Evolutionary conservation across 1,140 invertebrate genomes (phyloP).

Genomic region (Orius laevigatus): DNA sequence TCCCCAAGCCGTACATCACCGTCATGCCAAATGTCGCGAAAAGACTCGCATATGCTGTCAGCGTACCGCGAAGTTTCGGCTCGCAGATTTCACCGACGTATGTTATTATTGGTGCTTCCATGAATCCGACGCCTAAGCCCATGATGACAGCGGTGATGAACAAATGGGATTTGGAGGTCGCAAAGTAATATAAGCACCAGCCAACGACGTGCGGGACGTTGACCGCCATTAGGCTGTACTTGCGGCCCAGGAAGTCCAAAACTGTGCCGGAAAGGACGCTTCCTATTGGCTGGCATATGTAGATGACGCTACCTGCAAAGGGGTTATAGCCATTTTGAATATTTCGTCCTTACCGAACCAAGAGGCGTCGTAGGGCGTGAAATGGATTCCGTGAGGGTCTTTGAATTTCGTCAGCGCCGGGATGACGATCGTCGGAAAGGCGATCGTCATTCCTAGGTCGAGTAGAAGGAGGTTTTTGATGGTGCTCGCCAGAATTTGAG

Average conservation of each 20-base stretch:
- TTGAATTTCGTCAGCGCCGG: conserved; percentile 16
- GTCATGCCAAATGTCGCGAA: conserved; percentile 20
- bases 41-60: conserved; percentile 20
- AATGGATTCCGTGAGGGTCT: conserved; percentile 14
- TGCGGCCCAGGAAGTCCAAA: conserved; percentile 20
- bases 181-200: conserved; percentile 20
- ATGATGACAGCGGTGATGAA: conserved; percentile 17
- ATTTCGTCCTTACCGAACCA: conserved; percentile 24
- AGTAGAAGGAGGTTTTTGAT: conserved; percentile 21
- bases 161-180: conserved; percentile 9
- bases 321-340: not conserved
- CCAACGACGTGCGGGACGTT: conserved; percentile 22
- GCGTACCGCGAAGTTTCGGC: conserved; percentile 20
- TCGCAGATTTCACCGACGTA: conserved; percentile 38
- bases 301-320: conserved; percentile 23
- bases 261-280: conserved; percentile 21
- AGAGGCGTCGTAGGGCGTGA: conserved; percentile 19
- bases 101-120: conserved; percentile 34
- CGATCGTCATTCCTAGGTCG: conserved; percentile 22
- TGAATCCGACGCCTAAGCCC: conserved; percentile 30
- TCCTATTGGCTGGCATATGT: conserved; percentile 21
- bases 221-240: conserved; percentile 23
- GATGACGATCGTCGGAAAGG: conserved; percentile 22
- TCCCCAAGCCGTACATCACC: conserved; percentile 18
- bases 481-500: conserved; percentile 20